Evolutionary conservation across 2,888 invertebrate genomes (phyloP), one percentile per base, ranked within the genome.

Genomic region (Andrena hattorfiana): DNA sequence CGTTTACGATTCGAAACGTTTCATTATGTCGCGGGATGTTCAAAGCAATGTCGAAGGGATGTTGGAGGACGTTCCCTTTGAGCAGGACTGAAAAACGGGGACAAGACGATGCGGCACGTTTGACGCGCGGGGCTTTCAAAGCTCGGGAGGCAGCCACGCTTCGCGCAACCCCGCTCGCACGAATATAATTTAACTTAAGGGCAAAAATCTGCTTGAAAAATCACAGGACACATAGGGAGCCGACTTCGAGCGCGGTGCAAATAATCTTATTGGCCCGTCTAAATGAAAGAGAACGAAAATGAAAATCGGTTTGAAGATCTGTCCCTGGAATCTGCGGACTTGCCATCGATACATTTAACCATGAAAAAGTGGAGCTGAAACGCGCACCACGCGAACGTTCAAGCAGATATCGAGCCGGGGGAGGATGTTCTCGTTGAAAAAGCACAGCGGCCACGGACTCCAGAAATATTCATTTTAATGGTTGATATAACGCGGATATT

Each of bases 391-490:
- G 51, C 5, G 10, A 1, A 20, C 67, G 26, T 48, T 77, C n/a
- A 0, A n/a, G 23, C 54, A 42, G 60, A 67, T 66, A 79, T 56
- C 51, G 68, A 13, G 42, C 6, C 10, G 26, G 20, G 23, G 2
- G 48, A 2, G 10, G 32, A 60, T 26, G 30, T 23, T 77, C 5
- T 32, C 48, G 48, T 7, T 23, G 59, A 62, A 26, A 32, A 54
- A 16, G 63, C 71, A 28, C 20, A n/a, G 51, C 32, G 80, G 77
- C 51, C 72, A 63, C 73, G 82, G 85, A 88, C 89, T 91, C 89
- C 77, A 90, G 85, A 90, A 91, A 91, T 90, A 90, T 91, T 92
- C 90, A 90, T 91, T 92, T 89, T 90, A 89, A 91, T 91, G 90
- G 89, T 89, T 90, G 91, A 92, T 89, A 88, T 88, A 91, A 89